Percentiles rank a stretch among this genome's conserved stretches.
Evolutionary conservation across 2,113 vertebrate genomes (phyloP).

Genomic region (Morphnarchus princeps): DNA sequence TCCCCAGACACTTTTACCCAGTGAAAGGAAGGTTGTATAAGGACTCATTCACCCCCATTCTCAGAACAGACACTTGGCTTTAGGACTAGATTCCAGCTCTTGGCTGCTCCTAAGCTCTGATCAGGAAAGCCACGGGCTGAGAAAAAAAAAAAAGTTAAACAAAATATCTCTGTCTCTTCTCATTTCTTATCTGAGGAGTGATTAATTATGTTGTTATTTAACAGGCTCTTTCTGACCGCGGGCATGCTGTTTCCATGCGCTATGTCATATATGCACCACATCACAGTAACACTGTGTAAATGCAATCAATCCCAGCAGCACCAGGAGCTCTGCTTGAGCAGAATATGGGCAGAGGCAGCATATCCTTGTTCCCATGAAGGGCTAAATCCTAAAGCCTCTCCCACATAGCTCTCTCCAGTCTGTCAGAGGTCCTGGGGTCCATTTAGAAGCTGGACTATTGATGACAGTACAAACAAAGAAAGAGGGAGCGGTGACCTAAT

Average conservation of each 20-base stretch:
- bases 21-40: neutral
- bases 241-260: neutral
- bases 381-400: neutral
- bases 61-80: neutral
- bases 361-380: neutral
- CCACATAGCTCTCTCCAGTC: neutral
- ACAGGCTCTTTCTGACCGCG: neutral
- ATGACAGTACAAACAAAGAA: neutral
- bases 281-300: neutral
- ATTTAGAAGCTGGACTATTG: neutral
- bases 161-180: neutral
- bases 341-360: neutral
- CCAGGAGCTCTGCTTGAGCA: neutral
- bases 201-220: neutral
- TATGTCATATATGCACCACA: fast-evolving
- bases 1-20: neutral
- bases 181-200: neutral
- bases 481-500: fast-evolving
- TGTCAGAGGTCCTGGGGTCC: neutral
- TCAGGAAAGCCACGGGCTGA: neutral
- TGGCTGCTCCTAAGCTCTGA: neutral
- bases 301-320: neutral
- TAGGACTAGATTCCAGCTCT: neutral
- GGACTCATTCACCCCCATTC: neutral
- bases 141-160: neutral